These are phyloP conservation scores for Pelobates fuscus DNA, from an alignment of 2,113 vertebrate species.

Conservation along the genomic window DNA sequence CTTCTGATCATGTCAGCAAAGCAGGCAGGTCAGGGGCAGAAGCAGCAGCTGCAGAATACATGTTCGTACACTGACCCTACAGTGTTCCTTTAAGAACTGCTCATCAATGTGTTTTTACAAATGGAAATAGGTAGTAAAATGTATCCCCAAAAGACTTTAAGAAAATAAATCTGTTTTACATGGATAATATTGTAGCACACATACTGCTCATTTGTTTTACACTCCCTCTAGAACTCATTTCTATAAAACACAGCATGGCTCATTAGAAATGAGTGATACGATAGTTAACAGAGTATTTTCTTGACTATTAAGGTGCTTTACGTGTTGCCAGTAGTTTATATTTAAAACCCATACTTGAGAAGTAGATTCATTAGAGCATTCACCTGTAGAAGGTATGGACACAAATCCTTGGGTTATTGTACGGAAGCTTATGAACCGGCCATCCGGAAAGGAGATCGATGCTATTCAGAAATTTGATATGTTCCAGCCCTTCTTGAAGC, in stretches of 20 bases:
- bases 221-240: background rate
- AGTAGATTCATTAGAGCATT: conserved; percentile 18
- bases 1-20: too few species aligned
- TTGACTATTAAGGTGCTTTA: background rate
- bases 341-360: background rate
- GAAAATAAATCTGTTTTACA: too few species aligned
- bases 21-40: too few species aligned
- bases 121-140: too few species aligned
- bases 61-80: too few species aligned
- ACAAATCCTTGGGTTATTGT: conserved; percentile 35
- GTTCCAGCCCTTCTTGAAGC: conserved; percentile 15
- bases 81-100: too few species aligned
- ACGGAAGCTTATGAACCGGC: conserved; percentile 42
- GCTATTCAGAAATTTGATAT: conserved; percentile 43
- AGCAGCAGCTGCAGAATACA: too few species aligned
- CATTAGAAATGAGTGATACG: background rate
- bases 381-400: conserved; percentile 29
- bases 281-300: background rate
- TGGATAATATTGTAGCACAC: background rate
- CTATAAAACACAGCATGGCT: background rate
- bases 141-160: too few species aligned
- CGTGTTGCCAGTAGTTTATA: background rate
- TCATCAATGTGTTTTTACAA: too few species aligned
- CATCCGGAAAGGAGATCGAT: conserved; percentile 45
- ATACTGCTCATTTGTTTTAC: background rate